Base-by-base conservation (phyloP, 1,140 invertebrate species). In the Steinernema khuongi region DNA sequence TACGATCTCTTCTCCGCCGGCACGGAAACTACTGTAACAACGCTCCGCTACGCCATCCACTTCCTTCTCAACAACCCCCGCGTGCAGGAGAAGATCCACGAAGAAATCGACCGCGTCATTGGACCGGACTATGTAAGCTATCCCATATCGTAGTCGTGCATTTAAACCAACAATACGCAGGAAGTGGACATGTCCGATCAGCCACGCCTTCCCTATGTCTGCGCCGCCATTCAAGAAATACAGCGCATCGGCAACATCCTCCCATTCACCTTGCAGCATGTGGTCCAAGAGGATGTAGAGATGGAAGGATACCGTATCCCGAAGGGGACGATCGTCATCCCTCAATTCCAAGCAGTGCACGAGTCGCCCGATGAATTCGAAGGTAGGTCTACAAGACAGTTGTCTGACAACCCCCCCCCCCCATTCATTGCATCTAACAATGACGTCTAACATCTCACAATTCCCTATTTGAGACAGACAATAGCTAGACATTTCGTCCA, bases 1-100 rank as follows among this genome's bases (percentile, higher is more conserved):
- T 60, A 60, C 50, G 94, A 96, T 86, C 87, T 96, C 73, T 93
- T 93, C 81, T 91, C 93, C 0, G 93, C 92, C 69, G 93, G 93
- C 0, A 89, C 92, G 11, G 94, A 96, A 82, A 96, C 94, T 0
- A 92, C 93, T 0, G 86, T 93, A 26, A 90, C 91, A 0, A 92
- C 93, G 0, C 81, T 96, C 14, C 88, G 91, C 11, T 96, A 94
- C 92, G 91, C 93, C 77, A 85, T 94, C 11, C 86, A 96, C 1
- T 91, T 91, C 73, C 89, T 96, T 88, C 90, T 92, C 0, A 86
- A 89, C 30, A 85, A 93, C 87, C 90, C 90, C 7, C 87, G 90
- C 1, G 88, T 91, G 43, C 91, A 91, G 86, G 88, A 83, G 26
- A 78, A 80, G 31, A 76, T 77, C 1, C 80, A 81, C 36, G 73